Conservation (phyloP, 2,797 vertebrate genomes). For the Synanceia verrucosa region DNA sequence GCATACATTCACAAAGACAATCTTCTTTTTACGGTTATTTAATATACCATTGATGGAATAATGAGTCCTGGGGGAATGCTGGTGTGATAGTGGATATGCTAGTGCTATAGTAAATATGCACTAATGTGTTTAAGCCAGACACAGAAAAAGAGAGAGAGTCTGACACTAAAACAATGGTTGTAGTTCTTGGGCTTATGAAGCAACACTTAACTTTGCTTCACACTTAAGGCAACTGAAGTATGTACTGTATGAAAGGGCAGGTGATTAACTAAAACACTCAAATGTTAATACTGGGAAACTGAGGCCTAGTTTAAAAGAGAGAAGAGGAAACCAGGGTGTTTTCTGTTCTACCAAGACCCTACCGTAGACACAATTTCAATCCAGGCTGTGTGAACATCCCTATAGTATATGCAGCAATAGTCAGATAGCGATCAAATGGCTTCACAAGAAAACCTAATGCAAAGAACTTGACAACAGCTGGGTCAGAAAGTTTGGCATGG, state of each 20-base stretch:
- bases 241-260: not conserved
- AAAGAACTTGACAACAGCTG: conserved; percentile 39
- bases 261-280: not conserved
- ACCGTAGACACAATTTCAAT: conserved; percentile 2
- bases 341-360: conserved; percentile 1
- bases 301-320: not conserved
- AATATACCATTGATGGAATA: conserved; percentile 36
- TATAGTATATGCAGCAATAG: conserved; percentile 19
- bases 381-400: conserved; percentile 14
- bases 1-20: conserved; percentile 14
- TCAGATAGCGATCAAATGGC: conserved; percentile 54
- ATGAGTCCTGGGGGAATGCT: conserved; percentile 36
- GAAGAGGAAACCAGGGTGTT: conserved; percentile 35
- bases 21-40: conserved; percentile 33
- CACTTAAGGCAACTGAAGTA: conserved; percentile 3
- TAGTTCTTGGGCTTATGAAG: conserved; percentile 11
- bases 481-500: conserved; percentile 46
- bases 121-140: not conserved
- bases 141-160: not conserved
- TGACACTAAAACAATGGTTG: not conserved
- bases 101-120: conserved; percentile 10
- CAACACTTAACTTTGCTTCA: conserved; percentile 15
- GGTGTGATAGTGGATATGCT: conserved; percentile 17
- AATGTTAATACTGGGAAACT: not conserved
- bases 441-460: conserved; percentile 51